Evolutionary conservation across 2,888 invertebrate genomes (phyloP).

Genomic region (Branchellion lobata): DNA sequence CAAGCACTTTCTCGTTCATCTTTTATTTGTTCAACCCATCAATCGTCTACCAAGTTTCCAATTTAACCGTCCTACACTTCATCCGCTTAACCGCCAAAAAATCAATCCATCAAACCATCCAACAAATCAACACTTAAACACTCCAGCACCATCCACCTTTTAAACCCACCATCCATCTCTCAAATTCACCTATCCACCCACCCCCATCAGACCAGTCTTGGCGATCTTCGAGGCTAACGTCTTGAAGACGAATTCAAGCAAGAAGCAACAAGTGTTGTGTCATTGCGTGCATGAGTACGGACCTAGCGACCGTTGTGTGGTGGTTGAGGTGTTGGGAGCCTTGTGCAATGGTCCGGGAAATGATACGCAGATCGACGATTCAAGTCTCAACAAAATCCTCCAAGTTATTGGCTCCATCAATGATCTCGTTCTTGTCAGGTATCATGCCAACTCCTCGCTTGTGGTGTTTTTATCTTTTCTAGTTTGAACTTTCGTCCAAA

Average conservation of each 20-base stretch:
- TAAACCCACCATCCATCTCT: background rate
- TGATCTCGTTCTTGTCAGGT: background rate
- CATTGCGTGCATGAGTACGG: constrained; percentile 61
- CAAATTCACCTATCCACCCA: background rate
- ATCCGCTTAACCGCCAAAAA: no score
- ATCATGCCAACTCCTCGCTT: no score
- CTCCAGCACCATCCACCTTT: no score
- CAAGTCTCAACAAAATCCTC: background rate
- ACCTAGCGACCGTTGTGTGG: constrained; percentile 90
- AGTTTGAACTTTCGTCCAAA: no score
- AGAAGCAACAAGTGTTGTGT: constrained; percentile 76
- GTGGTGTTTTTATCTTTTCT: background rate
- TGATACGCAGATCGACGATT: background rate
- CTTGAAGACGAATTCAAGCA: constrained; percentile 75
- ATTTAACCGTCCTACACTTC: background rate
- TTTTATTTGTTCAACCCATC: background rate
- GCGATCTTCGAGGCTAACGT: constrained; percentile 86
- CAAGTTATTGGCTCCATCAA: background rate
- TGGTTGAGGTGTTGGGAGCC: constrained; percentile 68
- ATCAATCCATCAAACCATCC: no score
- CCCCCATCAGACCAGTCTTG: constrained; percentile 76
- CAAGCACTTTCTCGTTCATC: background rate
- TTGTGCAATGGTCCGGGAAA: background rate
- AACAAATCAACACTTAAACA: no score
- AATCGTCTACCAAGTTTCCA: background rate